Conservation (phyloP, 30 jellyfish, hydroid and myxozoan species). For the Turritopsis dohrnii region DNA sequence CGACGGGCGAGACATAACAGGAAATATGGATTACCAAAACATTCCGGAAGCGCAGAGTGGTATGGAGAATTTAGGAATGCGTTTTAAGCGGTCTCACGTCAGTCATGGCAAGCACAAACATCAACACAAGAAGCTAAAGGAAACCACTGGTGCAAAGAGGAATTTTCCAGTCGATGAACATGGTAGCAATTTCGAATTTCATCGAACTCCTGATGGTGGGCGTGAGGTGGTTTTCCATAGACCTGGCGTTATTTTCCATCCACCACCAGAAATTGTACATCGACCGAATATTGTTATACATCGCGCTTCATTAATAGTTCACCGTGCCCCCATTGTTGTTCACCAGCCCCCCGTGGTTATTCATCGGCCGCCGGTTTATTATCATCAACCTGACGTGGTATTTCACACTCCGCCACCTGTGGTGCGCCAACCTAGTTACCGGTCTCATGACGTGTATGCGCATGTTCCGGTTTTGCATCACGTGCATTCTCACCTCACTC, state of each 20-base stretch:
- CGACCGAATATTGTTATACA: constrained; percentile 37
- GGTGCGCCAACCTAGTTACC: constrained; percentile 29
- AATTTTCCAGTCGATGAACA: background rate
- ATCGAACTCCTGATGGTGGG: constrained; percentile 4
- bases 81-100: background rate
- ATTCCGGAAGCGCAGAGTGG: constrained; percentile 6
- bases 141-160: background rate
- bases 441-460: constrained; percentile 33
- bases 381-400: constrained; percentile 37
- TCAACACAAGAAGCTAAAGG: constrained; percentile 2
- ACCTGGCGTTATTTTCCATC: constrained; percentile 40
- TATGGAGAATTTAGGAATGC: constrained; percentile 1
- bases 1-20: background rate
- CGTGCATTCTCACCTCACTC: constrained; percentile 20
- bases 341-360: constrained; percentile 49
- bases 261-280: constrained; percentile 39
- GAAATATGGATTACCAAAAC: constrained; percentile 14
- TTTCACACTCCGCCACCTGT: constrained; percentile 39
- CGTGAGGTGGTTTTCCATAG: constrained; percentile 38
- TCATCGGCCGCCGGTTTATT: constrained; percentile 41
- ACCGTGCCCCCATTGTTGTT: constrained; percentile 44
- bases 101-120: background rate
- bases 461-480: constrained; percentile 7
- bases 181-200: background rate
- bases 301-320: constrained; percentile 44